Evolutionary conservation across 2,888 invertebrate genomes (phyloP), one percentile per base, ranked within the genome.

Genomic region (Cryptosula pallasiana): DNA sequence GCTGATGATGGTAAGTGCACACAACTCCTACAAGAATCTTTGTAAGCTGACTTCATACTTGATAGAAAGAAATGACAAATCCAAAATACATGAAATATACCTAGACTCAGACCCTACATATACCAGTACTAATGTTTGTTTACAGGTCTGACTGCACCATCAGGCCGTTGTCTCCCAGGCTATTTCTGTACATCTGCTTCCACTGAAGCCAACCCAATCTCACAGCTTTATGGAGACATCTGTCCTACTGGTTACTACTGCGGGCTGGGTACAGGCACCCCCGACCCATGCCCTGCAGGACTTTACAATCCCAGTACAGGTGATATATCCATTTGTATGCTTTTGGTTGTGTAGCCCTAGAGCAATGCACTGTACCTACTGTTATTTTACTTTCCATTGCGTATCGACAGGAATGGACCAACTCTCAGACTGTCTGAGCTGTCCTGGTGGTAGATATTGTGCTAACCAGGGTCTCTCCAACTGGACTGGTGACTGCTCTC

Each of bases 171-270:
- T 74, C 73, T 75, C 16, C 78, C 78, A 9, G 81, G 80, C 0
- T 77, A 78, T 73, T 81, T 75, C 76, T 81, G 81, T 71, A 75
- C 73, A 3, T 73, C 76, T 27, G 77, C 77, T 1, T 78, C 80
- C 23, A 77, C 76, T 13, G 70, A 75, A 16, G 76, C 73, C 36
- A 78, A 77, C 71, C 82, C 79, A 5, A 74, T 75, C 9, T 71
- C 73, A 20, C 75, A 78, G 73, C 35, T 75, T 1, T 81, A 79
- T 72, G 83, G 83, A 0, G 81, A 81, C 72, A 74, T 76, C 25
- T 83, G 83, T 74, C 77, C 79, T 1, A 73, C 78, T 13, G 83
- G 83, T 32, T 77, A 78, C 75, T 83, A 80, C 75, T 83, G 83
- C 75, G 79, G 80, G 1, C 57, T 55, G 35, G 80, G 81, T 5